A percentile compares a stretch with the other conserved stretches of the same genome.
These are phyloP conservation scores for Melanotaenia trifasciata DNA, from an alignment of 2,797 vertebrate genomes.

Conservation along the genomic window DNA sequence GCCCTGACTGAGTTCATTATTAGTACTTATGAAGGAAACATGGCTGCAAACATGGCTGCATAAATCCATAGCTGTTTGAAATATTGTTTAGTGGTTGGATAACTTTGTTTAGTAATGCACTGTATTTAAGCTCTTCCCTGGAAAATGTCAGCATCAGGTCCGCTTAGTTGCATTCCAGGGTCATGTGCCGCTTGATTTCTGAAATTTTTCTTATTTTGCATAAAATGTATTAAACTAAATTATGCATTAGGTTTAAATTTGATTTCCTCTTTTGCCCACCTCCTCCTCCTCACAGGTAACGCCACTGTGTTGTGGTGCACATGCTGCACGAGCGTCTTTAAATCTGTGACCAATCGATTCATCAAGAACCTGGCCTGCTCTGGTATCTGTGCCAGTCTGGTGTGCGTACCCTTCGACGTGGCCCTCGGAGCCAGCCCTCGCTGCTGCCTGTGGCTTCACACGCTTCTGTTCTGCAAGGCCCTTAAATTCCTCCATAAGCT, in stretches of 20 bases:
- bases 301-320: slow-evolving; percentile 94
- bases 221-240: too few relatives aligned
- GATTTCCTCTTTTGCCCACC: background rate
- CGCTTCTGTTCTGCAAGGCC: slow-evolving; percentile 90
- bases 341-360: slow-evolving; percentile 95
- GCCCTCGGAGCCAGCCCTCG: slow-evolving; percentile 90
- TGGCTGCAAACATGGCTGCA: background rate
- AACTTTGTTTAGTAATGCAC: too few relatives aligned
- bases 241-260: too few relatives aligned
- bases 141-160: too few relatives aligned
- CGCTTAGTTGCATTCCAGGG: too few relatives aligned
- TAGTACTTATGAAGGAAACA: background rate
- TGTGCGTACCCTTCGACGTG: slow-evolving; percentile 96
- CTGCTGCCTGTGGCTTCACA: slow-evolving; percentile 96
- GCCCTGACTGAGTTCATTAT: background rate
- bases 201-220: too few relatives aligned
- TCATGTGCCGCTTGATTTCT: too few relatives aligned
- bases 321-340: slow-evolving; percentile 92
- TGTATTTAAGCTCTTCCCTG: too few relatives aligned
- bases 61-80: background rate
- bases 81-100: background rate
- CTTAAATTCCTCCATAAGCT: slow-evolving; percentile 97
- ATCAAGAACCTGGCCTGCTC: slow-evolving; percentile 96
- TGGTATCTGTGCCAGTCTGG: slow-evolving; percentile 92
- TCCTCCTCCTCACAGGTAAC: slow-evolving; percentile 85